phyloP scores from a whole-genome alignment of 2,113 vertebrate species.

The Dromaius novaehollandiae region DNA sequence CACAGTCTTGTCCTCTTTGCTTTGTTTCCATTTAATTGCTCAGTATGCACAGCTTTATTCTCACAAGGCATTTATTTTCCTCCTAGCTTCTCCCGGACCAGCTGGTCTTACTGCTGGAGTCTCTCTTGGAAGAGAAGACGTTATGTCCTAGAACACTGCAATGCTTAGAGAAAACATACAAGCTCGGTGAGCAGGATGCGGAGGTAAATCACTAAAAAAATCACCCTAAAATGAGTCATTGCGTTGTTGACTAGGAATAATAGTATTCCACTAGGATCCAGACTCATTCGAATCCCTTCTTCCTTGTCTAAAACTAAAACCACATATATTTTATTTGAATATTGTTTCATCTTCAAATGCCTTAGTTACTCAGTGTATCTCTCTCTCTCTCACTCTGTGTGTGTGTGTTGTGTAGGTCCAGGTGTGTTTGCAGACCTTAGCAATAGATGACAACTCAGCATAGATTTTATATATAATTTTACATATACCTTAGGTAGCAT shows the following conservation, averaged over 20 bases:
- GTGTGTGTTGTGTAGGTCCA: background rate
- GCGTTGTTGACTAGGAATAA: background rate
- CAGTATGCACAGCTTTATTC: background rate
- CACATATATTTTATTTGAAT: background rate
- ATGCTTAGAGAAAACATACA: slow-evolving; percentile 80
- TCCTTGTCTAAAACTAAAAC: background rate
- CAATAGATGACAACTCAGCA: background rate
- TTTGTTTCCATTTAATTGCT: slow-evolving; percentile 26
- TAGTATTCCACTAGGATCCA: background rate
- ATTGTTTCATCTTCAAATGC: background rate
- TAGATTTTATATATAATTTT: background rate
- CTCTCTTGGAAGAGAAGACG: slow-evolving; percentile 84
- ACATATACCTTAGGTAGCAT: background rate
- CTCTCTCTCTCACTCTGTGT: background rate
- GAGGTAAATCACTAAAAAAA: slow-evolving; percentile 81
- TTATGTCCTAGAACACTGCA: slow-evolving; percentile 76
- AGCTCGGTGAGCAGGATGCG: slow-evolving; percentile 84
- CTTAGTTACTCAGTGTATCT: background rate
- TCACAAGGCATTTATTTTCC: slow-evolving; percentile 52
- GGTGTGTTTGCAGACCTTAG: background rate
- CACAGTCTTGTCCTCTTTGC: background rate
- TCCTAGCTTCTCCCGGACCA: slow-evolving; percentile 91
- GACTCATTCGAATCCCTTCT: background rate
- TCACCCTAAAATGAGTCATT: accelerated
- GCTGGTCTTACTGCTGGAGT: slow-evolving; percentile 91